A percentile compares a stretch with the other conserved stretches of the same genome.
Conservation (phyloP, 2,888 invertebrate genomes). For the Perdita meconis region DNA sequence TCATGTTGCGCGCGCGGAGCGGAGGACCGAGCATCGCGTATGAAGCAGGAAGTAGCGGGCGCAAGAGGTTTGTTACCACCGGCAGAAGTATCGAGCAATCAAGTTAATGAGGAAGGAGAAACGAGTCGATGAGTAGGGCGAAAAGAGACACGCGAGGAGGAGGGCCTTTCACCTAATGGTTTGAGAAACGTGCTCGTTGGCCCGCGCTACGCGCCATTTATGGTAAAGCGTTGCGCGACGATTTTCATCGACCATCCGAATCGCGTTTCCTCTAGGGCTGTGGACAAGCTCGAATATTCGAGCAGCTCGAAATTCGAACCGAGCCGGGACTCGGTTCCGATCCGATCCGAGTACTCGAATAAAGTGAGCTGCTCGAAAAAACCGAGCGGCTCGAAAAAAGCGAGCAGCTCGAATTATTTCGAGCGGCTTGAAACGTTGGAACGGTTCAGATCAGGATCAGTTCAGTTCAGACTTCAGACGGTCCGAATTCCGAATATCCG, state of each 20-base stretch:
- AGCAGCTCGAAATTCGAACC: no score
- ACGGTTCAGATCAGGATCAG: no score
- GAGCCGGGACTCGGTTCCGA: no score
- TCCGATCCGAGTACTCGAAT: no score
- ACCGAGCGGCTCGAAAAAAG: no score
- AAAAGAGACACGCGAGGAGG: conserved; percentile 15
- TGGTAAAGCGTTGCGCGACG: conserved; percentile 39
- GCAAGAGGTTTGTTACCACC: conserved; percentile 43
- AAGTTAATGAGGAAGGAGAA: conserved; percentile 62
- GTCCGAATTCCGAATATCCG: no score
- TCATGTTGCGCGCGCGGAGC: conserved; percentile 45
- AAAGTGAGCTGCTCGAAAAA: no score
- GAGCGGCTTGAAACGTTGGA: no score
- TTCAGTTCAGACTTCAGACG: no score
- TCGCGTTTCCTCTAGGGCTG: no score
- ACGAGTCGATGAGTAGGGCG: conserved; percentile 27
- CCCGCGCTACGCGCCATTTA: conserved; percentile 58
- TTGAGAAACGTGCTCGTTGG: conserved; percentile 58
- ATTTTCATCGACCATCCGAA: conserved; percentile 36
- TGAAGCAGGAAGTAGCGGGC: conserved; percentile 42
- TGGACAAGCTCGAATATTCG: no score
- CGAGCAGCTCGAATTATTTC: no score
- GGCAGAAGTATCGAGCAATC: conserved; percentile 61
- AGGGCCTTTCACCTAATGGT: conserved; percentile 68
- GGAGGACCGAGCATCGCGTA: conserved; percentile 5